phyloP scores from a whole-genome alignment of 2,888 invertebrate species.

The Dicycla oo region DNA sequence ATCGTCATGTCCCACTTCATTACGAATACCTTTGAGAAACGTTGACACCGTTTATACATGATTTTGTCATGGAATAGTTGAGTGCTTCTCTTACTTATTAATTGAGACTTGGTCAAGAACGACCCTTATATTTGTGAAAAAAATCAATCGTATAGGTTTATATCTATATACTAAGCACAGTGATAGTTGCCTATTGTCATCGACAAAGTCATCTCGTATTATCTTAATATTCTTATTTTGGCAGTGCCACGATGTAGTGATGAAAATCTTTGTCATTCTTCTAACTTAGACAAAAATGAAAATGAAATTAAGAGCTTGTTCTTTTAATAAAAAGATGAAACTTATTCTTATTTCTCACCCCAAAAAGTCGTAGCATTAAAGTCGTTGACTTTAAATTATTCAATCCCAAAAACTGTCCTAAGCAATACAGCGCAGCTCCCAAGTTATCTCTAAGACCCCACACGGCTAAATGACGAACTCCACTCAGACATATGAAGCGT shows the following conservation, averaged over 20 bases:
- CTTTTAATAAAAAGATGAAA: neutral
- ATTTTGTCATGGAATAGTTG: conserved; percentile 44
- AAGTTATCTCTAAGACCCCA: conserved; percentile 40
- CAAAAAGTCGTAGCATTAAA: neutral
- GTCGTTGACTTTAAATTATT: neutral
- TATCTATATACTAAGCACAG: neutral
- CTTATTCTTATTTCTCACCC: neutral
- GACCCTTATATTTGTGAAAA: neutral
- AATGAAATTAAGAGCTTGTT: neutral
- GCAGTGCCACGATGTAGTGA: neutral
- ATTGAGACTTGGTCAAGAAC: conserved; percentile 18
- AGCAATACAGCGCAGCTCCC: neutral
- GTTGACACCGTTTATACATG: conserved; percentile 32
- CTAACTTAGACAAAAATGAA: too few species aligned
- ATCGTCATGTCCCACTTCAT: conserved; percentile 42
- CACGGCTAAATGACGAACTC: conserved; percentile 51
- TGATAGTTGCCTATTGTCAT: neutral
- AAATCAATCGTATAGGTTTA: neutral
- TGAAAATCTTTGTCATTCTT: neutral
- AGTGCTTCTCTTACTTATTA: conserved; percentile 45
- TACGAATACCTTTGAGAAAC: conserved; percentile 46
- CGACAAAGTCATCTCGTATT: neutral
- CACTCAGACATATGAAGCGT: conserved; percentile 55
- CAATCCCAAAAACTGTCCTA: conserved; percentile 2
- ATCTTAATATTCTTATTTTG: neutral